Base-by-base conservation (phyloP, 2,113 vertebrate genomes). In the Circaetus gallicus region DNA sequence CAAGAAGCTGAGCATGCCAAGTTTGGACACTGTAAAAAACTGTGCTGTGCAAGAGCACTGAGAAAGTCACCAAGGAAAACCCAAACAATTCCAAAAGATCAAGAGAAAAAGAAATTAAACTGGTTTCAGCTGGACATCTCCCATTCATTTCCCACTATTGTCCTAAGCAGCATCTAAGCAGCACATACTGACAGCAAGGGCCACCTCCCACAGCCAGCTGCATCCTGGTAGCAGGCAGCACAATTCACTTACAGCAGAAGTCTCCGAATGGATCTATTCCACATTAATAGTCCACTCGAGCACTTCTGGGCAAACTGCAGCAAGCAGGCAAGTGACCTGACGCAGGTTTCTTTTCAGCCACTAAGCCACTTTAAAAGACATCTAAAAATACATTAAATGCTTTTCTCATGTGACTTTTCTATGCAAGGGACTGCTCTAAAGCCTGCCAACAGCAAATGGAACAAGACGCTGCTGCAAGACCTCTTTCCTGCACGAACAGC, bases 381-480 rank as follows among this genome's bases (percentile, higher is more conserved):
- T 69, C 95, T 95, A 97, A 95, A 96, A 97, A 95, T 76, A 92
- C 65, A 96, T 69, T 34, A 93, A 89, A 89, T 82, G 77, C 83
- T 91, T 94, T 92, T 88, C 90, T 95, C 95, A 83, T 69, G 89
- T 85, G 91, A 82, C 89, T 93, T 91, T 78, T 89, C 72, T 31
- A 86, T 66, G 82, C 3, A 10, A 90, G 74, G 78, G 92, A 78
- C 59, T 59, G 69, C 56, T 93, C 56, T 25, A 50, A 86, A 92
- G 80, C 38, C 56, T 95, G 92, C 88, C 93, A 89, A 34, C 45
- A 62, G 88, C 69, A 96, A 93, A 93, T 43, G 80, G 82, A 93
- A 86, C 0, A 1, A 86, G 50, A 80, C 1, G 0, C 22, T 38
- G 34, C 53, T 49, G 66, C 82, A 80, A 88, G 79, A 90, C 38